Evolutionary conservation across 2,797 vertebrate genomes (phyloP), one percentile per base, ranked within the genome.

Genomic region (Triplophysa yarkandensis): DNA sequence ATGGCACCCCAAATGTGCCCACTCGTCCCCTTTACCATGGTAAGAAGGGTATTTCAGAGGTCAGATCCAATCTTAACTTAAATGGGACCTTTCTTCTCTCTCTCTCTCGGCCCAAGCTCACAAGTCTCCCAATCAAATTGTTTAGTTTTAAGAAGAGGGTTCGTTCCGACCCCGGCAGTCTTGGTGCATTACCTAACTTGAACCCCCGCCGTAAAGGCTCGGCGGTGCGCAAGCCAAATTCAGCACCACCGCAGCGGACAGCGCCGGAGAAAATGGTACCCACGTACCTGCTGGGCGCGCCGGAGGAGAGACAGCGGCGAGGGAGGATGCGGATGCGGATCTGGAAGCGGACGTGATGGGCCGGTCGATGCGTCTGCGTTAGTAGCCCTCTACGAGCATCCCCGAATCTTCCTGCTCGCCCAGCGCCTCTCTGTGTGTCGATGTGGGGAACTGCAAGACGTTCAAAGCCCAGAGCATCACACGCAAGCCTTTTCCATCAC

Each of bases 391-490:
- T 70, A 44, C 25, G 68, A 79, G 73, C 54, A 76, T 75, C 77
- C 43, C 72, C 30, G 52, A 30, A 23, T 44, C 66, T 79, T 75
- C 43, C 77, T 79, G 77, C 67, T 79, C 68, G 43, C 46, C 32
- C 30, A 74, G 67, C 72, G 71, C 72, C 62, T 77, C 27, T 68
- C 14, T 27, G 68, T 76, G 77, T 76, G 77, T 75, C 60, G 17
- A 62, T 62, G 21, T 66, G 25, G 62, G 68, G 77, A 76, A 79
- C 77, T 79, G 77, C 77, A 78, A 68, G 46, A 63, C 66, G 60
- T 34, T 60, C 50, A 64, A 64, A 63, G 19, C 66, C 67, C 36
- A 50, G 41, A 34, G 54, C 54, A 69, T 69, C 58, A 78, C 71
- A 69, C 41, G 39, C 61, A 76, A 44, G 36, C 50, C 21, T 62